A percentile compares a stretch with the other conserved stretches of the same genome.
Conservation (phyloP, 2,888 invertebrate genomes). For the Boloria euphrosyne region DNA sequence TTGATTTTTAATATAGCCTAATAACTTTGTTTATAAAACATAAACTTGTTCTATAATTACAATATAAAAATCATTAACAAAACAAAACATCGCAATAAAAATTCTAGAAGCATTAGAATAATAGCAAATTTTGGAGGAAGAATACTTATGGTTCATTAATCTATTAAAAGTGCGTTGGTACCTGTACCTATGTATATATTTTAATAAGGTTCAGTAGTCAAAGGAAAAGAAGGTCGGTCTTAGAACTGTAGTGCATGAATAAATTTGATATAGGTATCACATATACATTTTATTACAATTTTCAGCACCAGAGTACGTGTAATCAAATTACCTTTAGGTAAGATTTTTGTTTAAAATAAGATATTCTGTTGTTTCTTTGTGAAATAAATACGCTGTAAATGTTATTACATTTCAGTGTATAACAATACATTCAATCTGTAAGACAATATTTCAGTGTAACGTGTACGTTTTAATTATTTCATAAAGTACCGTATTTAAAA, state of each 20-base stretch:
- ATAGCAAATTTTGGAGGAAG: background rate
- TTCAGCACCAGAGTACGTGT: no score
- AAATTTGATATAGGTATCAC: conserved; percentile 3
- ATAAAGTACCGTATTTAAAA: no score
- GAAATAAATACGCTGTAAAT: no score
- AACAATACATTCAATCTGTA: no score
- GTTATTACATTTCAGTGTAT: no score
- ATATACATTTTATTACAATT: background rate
- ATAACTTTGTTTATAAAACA: background rate
- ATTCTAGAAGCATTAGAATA: no score
- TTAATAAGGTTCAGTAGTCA: conserved; percentile 13
- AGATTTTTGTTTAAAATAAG: no score
- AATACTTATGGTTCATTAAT: background rate
- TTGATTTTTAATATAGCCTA: background rate
- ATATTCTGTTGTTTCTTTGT: no score
- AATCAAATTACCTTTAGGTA: no score
- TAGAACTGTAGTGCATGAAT: background rate
- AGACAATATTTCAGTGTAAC: no score
- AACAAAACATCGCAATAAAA: no score
- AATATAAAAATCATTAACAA: background rate
- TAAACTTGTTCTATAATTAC: background rate
- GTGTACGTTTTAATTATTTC: no score
- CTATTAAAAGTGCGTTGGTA: background rate
- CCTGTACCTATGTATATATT: background rate
- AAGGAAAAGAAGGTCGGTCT: conserved; percentile 14